A percentile compares a stretch with the other conserved stretches of the same genome.
These are phyloP conservation scores for Chaenogobius annularis DNA, from an alignment of 2,113 vertebrate genomes.

Conservation along the genomic window DNA sequence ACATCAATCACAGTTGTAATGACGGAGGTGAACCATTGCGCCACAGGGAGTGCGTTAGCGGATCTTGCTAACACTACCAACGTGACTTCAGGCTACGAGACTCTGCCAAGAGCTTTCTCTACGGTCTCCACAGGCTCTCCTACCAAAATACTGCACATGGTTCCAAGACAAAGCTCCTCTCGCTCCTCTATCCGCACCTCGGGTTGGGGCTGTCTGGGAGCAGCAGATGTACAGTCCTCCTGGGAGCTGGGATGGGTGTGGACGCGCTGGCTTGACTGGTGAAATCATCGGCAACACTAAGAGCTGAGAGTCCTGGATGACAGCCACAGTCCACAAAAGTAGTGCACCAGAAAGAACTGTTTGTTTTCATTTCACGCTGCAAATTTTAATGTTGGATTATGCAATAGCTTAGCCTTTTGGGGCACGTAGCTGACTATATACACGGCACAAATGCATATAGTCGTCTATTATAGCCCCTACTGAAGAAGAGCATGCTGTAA, in stretches of 20 bases:
- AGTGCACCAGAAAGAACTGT: constrained; percentile 21
- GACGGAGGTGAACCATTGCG: constrained; percentile 38
- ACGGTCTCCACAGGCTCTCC: constrained; percentile 29
- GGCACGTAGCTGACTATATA: constrained; percentile 10
- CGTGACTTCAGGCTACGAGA: constrained; percentile 30
- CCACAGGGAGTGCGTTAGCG: constrained; percentile 51
- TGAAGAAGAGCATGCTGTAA: constrained; percentile 20
- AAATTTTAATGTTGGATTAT: constrained; percentile 47
- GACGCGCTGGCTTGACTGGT: constrained; percentile 49
- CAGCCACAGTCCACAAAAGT: constrained; percentile 34
- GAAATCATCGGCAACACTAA: constrained; percentile 60
- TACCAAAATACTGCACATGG: constrained; percentile 48
- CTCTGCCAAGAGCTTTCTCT: constrained; percentile 47
- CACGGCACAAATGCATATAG: neutral
- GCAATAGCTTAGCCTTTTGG: constrained; percentile 43
- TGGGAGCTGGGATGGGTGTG: constrained; percentile 59
- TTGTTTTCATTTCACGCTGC: constrained; percentile 50
- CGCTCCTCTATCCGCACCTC: constrained; percentile 38
- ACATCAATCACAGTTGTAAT: constrained; percentile 48
- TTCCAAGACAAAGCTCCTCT: constrained; percentile 54
- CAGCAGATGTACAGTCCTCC: constrained; percentile 53
- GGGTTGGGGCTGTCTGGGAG: constrained; percentile 37
- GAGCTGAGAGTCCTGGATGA: constrained; percentile 44
- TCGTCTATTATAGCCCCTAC: neutral
- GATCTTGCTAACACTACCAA: constrained; percentile 48